These are phyloP conservation scores for Crossaster papposus DNA, from an alignment of 53 echinoderm and acorn worm species.

Conservation along the genomic window DNA sequence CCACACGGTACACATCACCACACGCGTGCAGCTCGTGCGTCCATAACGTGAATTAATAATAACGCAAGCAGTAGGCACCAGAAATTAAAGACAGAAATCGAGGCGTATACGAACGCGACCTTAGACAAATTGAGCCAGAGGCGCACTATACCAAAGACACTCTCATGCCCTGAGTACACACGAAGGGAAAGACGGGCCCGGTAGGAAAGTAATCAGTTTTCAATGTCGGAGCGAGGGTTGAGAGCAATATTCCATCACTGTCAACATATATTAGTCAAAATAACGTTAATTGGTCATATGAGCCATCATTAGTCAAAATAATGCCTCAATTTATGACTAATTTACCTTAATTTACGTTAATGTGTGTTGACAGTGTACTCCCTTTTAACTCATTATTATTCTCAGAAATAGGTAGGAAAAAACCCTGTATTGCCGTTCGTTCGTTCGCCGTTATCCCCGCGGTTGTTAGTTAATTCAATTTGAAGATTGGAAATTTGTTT, in stretches of 20 bases:
- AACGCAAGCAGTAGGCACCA: neutral
- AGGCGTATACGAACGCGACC: neutral
- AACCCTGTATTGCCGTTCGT: neutral
- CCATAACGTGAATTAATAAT: neutral
- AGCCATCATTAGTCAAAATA: too few species aligned
- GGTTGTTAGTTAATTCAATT: neutral
- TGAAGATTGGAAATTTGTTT: neutral
- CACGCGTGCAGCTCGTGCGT: neutral
- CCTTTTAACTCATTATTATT: neutral
- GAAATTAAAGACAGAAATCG: neutral
- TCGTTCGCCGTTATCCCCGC: neutral
- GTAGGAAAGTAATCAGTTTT: neutral
- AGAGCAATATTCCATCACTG: neutral
- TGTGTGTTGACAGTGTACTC: too few species aligned
- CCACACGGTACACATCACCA: neutral
- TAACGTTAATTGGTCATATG: too few species aligned
- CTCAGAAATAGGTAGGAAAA: neutral
- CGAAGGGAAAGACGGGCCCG: neutral
- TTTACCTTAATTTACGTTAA: too few species aligned
- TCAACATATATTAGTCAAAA: too few species aligned
- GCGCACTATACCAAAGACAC: slow-evolving; percentile 2
- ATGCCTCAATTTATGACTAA: too few species aligned
- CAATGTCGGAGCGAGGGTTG: neutral
- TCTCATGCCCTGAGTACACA: slow-evolving; percentile 6
- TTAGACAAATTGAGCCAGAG: slow-evolving; percentile 23